These are phyloP conservation scores for Acanthurus tractus DNA, from an alignment of 2,797 vertebrate species.

Conservation along the genomic window DNA sequence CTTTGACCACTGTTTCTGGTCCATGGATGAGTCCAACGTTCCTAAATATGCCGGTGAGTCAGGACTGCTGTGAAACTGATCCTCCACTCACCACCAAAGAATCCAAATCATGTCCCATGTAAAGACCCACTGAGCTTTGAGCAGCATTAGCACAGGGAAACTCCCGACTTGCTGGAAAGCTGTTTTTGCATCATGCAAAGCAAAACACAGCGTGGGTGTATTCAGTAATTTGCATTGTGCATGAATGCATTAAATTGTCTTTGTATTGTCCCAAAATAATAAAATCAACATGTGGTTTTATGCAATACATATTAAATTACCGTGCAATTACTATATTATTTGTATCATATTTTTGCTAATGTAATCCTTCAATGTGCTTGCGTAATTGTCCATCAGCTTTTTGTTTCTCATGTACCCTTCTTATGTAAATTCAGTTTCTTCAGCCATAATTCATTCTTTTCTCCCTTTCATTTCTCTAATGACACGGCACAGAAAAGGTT, in stretches of 20 bases:
- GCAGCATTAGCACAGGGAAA: conserved; percentile 31
- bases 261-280: conserved; percentile 7
- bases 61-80: conserved; percentile 25
- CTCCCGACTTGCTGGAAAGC: conserved; percentile 16
- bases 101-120: conserved; percentile 29
- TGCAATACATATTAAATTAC: not conserved
- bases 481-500: conserved; percentile 17
- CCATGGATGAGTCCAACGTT: conserved; percentile 97
- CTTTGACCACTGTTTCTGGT: conserved; percentile 99
- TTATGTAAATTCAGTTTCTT: conserved; percentile 18
- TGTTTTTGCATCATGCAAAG: conserved; percentile 63
- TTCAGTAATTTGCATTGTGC: conserved; percentile 45
- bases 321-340: no score
- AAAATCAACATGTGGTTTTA: not conserved
- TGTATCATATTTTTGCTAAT: no score
- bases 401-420: not conserved
- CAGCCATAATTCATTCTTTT: conserved; percentile 21
- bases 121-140: conserved; percentile 39
- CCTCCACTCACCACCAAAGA: conserved; percentile 33
- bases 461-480: conserved; percentile 27
- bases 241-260: conserved; percentile 25
- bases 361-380: not conserved
- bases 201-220: not conserved
- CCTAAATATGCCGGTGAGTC: conserved; percentile 96
- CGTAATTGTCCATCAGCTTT: conserved; percentile 4